Base-by-base conservation (phyloP, 1,140 invertebrate genomes). In the Ips typographus region DNA sequence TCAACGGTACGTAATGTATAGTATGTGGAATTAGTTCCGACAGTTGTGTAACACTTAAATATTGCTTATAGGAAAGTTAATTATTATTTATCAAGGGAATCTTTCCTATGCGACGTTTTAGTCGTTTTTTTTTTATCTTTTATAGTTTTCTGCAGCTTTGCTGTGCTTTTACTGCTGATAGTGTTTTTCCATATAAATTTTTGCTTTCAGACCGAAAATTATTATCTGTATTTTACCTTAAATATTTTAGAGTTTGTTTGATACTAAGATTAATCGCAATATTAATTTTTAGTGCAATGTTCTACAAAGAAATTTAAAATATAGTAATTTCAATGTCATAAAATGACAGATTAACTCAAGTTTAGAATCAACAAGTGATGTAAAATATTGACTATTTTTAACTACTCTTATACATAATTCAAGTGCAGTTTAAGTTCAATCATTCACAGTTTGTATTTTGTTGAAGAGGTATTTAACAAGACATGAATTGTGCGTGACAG, bases 1-100 rank as follows among this genome's bases (percentile, higher is more conserved):
- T 80, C 5, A 64, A 63, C 43, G 61, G 58, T 52, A 64, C 68
- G 38, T 59, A 59, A 42, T 55, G 52, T 37, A 55, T 6, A 6
- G 52, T 22, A 36, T 7, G 52, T 55, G 5, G 37, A 55, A 5
- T 6, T 22, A 49, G 6, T 55, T 55, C 44, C 44, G 44, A 5
- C n/a, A 47, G 4, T 4, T n/a, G 4, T 47, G 44, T 47, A 22
- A 22, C 22, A 22, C 22, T 47, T 47, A 47, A 47, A 47, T 47
- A 47, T 47, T 47, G n/a, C 4, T n/a, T 5, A 47, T 47, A n/a
- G 44, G n/a, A n/a, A 47, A 47, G n/a, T 47, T 4, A 47, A 47
- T 4, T 4, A 47, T 4, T 5, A 47, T 4, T n/a, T 47, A 4
- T 47, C 4, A 47, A 1, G 5, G 7, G 6, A 55, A 55, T 36